Base-by-base conservation (phyloP, 2,888 invertebrate genomes). In the Watsonalla binaria region DNA sequence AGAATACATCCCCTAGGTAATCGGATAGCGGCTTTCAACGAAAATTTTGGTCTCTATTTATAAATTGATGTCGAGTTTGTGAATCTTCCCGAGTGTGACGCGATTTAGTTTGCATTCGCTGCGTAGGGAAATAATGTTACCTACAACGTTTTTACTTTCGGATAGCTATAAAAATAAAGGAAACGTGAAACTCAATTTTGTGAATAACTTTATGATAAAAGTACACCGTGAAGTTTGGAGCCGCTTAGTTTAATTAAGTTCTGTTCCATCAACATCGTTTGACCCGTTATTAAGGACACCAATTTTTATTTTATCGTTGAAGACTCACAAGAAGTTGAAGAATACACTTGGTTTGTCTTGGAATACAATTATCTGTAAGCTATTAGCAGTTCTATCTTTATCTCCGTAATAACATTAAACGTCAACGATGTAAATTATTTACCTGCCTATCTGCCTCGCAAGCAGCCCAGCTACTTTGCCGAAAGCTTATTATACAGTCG, bases 401-500 rank as follows among this genome's bases (percentile, higher is more conserved):
- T 9, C 49, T 11, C 14, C 14, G 15, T 37, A 37, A 49, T 37
- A 13, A 39, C 37, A 49, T 49, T 49, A 49, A 49, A 24, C 37
- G 49, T 9, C 33, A 49, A 37, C 49, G 37, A 14, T 37, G 49
- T 49, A 37, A 49, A 49, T 49, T 11, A 49, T 49, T 37, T 49
- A 61, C 60, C 61, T 62, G 63, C 62, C 62, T 74, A 70, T 69
- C 65, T 64, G 61, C 61, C 61, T 63, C 68, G 61, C 61, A 78
- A 71, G 74, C 74, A 72, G 70, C 71, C 73, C 76, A 76, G 69
- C 68, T 76, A 79, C 76, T 81, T 78, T 70, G 66, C 75, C 70
- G 69, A 75, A 80, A 84, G 84, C 86, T 85, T 81, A 86, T 86
- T 86, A 86, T 76, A 77, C 73, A 78, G 76, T 74, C 78, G 78